Percentiles rank a stretch among this genome's conserved stretches.
phyloP scores from a whole-genome alignment of 1,140 invertebrate genomes.

The Mercenaria mercenaria region DNA sequence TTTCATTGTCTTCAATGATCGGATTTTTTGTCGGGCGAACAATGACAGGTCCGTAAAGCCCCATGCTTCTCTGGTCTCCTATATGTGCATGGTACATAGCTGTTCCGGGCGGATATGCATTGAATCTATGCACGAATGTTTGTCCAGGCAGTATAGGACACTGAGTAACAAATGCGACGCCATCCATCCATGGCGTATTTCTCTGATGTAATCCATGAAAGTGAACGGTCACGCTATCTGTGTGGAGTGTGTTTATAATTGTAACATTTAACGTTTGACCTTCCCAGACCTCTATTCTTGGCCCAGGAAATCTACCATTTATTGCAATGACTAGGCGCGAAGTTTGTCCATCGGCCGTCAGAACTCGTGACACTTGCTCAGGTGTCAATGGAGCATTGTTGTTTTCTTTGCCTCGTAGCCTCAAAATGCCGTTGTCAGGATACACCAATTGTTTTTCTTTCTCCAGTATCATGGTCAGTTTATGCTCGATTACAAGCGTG shows the following conservation, averaged over 20 bases:
- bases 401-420: not conserved
- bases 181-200: slow-evolving; percentile 95
- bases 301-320: slow-evolving; percentile 80
- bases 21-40: slow-evolving; percentile 48
- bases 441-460: slow-evolving; percentile 27
- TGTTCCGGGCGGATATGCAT: slow-evolving; percentile 76
- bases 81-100: slow-evolving; percentile 83
- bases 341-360: slow-evolving; percentile 76
- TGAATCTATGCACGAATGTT: slow-evolving; percentile 92
- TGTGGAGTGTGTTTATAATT: slow-evolving; percentile 93
- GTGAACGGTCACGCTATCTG: slow-evolving; percentile 93
- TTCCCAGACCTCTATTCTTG: slow-evolving; percentile 91
- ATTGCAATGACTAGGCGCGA: slow-evolving; percentile 73
- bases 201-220: slow-evolving; percentile 94
- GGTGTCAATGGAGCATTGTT: not conserved
- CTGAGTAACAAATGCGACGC: slow-evolving; percentile 95
- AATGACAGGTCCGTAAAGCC: slow-evolving; percentile 77
- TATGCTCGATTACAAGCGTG: slow-evolving; percentile 32
- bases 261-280: slow-evolving; percentile 94
- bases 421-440: not conserved
- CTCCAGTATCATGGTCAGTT: slow-evolving; percentile 47
- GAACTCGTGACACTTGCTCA: slow-evolving; percentile 18
- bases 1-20: slow-evolving; percentile 35
- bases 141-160: slow-evolving; percentile 95
- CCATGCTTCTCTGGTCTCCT: slow-evolving; percentile 78